Evolutionary conservation across 2,797 vertebrate genomes (phyloP), one percentile per base, ranked within the genome.

Genomic region (Arremon aurantiirostris): DNA sequence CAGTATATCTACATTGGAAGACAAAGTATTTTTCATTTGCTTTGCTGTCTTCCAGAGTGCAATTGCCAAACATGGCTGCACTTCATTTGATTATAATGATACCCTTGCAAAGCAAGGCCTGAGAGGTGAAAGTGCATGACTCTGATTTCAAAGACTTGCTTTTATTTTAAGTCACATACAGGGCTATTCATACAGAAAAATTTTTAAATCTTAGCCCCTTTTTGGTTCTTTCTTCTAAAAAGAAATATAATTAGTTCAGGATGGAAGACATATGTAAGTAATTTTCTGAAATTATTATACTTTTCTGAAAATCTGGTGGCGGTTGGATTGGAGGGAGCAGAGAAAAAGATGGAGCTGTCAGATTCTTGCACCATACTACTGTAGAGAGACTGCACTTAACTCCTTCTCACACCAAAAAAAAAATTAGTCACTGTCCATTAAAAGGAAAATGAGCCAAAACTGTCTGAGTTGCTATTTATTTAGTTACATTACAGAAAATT

Each of bases 91-190:
- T 42, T 32, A 21, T 44, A 82, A 34, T 59, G 47, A 3, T 27
- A 57, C 30, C 52, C 39, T 46, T 53, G 53, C 52, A 60, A 81
- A 83, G 16, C 21, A 65, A 32, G 1, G 12, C 49, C 60, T 59
- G 44, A 46, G 61, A 71, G 23, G 20, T 73, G 39, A 59, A 82
- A 60, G 49, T n/a, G 8, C 55, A 37, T 30, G 18, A 30, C 83
- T 81, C 97, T 98, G 98, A 98, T 98, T 97, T 98, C 97, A 98
- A 98, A 98, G 97, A 86, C 98, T 98, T 97, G 82, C 98, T 95
- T 95, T 98, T 98, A 98, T 98, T 99, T 98, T 98, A 97, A 98
- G 92, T 98, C 98, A 98, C 98, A 98, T 98, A 98, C 98, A 98
- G 97, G 97, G 97, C 97, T 98, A 97, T 98, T 98, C 97, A 98